Conservation (phyloP, 2,888 invertebrate genomes). For the Morinoia aosen region DNA sequence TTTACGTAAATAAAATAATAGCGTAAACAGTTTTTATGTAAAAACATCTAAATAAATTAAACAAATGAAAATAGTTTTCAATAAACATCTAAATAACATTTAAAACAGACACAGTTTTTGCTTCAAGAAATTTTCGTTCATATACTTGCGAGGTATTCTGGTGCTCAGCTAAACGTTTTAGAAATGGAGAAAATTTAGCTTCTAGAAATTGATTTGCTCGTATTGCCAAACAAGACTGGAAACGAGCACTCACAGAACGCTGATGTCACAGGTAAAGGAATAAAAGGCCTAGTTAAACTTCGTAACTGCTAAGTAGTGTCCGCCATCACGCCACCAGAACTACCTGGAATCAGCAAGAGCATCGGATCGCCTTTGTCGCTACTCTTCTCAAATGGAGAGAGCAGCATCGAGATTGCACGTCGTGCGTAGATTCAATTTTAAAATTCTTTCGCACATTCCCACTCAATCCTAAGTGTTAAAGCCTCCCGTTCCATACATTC, state of each 20-base stretch:
- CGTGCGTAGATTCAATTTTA: conserved; percentile 3
- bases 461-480: conserved; percentile 7
- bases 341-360: not conserved
- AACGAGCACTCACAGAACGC: not conserved
- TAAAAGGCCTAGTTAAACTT: not conserved
- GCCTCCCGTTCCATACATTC: conserved; percentile 1
- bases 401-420: not conserved
- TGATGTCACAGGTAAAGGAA: not conserved
- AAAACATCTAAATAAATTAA: too few species aligned
- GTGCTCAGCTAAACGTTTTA: too few species aligned
- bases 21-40: too few species aligned
- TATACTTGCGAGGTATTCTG: too few species aligned
- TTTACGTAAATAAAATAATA: too few species aligned
- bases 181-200: too few species aligned
- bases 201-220: too few species aligned
- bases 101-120: too few species aligned
- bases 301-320: not conserved
- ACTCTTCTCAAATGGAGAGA: not conserved
- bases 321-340: not conserved
- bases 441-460: conserved; percentile 16
- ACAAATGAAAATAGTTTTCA: too few species aligned
- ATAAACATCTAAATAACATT: too few species aligned
- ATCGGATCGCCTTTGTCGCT: not conserved
- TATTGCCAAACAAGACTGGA: too few species aligned
- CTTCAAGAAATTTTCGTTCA: too few species aligned